Base-by-base conservation (phyloP, 2,113 vertebrate species). In the Charina bottae region DNA sequence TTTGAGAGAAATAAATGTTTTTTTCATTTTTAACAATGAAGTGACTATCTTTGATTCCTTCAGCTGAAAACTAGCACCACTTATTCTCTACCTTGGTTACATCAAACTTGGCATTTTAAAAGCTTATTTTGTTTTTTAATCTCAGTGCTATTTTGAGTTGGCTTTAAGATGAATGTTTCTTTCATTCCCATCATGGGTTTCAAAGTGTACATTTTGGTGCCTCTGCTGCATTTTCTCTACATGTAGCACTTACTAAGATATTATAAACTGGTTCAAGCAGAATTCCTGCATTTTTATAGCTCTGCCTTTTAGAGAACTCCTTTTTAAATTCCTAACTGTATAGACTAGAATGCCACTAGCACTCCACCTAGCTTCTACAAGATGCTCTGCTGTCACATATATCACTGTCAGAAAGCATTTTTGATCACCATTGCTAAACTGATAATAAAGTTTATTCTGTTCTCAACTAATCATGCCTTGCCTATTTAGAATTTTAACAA, bases 41-140 rank as follows among this genome's bases (percentile, higher is more conserved):
- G 95, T 93, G 95, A 96, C 96, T 93, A 96, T 93, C 92, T 93
- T 92, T 11, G 58, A 95, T 96, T 97, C 96, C 94, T 95, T 96
- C 89, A 95, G 93, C 0, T 97, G 96, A 97, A 97, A 96, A 97
- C 93, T 94, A 96, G 93, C 95, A 96, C 95, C 93, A 88, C 94
- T 97, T 97, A 94, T 62, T 97, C 96, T 96, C 96, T 96, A 95
- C 96, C 93, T 93, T 93, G 95, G 94, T 97, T 97, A 96, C 96
- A 97, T 98, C 97, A 97, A 97, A 97, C 96, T 95, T 97, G 97
- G 97, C 97, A 97, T 97, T 97, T 98, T 97, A 98, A 97, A 98
- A 98, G 97, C 97, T 93, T 96, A 92, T 93, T 93, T 95, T 95
- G 90, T 96, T 95, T 96, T 97, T 96, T 95, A 96, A 96, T 97